Base-by-base conservation (phyloP, 2,888 invertebrate species). In the Aplocera efformata region DNA sequence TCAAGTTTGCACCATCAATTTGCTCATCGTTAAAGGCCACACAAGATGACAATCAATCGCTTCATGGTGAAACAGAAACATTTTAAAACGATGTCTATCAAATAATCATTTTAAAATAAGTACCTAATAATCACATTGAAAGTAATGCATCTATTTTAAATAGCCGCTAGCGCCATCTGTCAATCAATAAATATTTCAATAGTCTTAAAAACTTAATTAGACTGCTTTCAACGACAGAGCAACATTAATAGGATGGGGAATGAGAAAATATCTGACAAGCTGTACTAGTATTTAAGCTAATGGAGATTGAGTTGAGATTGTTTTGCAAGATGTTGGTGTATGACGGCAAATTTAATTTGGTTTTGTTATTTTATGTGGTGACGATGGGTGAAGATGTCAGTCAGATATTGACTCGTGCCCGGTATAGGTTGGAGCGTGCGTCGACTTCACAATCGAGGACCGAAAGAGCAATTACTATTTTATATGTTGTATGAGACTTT, bases 121-220 rank as follows among this genome's bases (percentile, higher is more conserved):
- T 51, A 44, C 34, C 34, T 42, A 36, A 51, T 67, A 67, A 71
- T 67, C 60, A 60, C 56, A 69, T 67, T 61, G 45, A 56, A 67
- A 73, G 60, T 63, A 67, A 74, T 63, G 67, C 77, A 79, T 81
- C 70, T 72, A 84, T 84, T 80, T 77, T 67, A 69, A 74, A 75
- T 66, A 58, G 82, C 85, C 84, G 73, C 77, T 78, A 82, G 86
- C 85, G 83, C 84, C 86, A 82, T 77, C 78, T 83, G 84, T 72
- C 86, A 84, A 78, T 86, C 86, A 84, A 75, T 70, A 79, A 72
- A 72, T 48, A 74, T 79, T 82, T 84, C 81, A 79, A 84, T 79
- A 75, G 71, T 72, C 64, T 70, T 68, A 84, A 82, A 84, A 84
- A 84, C 80, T 75, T 82, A 84, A 85, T 83, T 85, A 85, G 84